These are phyloP conservation scores for Sebastes iracundus DNA, from an alignment of 2,797 vertebrate species.

Conservation along the genomic window DNA sequence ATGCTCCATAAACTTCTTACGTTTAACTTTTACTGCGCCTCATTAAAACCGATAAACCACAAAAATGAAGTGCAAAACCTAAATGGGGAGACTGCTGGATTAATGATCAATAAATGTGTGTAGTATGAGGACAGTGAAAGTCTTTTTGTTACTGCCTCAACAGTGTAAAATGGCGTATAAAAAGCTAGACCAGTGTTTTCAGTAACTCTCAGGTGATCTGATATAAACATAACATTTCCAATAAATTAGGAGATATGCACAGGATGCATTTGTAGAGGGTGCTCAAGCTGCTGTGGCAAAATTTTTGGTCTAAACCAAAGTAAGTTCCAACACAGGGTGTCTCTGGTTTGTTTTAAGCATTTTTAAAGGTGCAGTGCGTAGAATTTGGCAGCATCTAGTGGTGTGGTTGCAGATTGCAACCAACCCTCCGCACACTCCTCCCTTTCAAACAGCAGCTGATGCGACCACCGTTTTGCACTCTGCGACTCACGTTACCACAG, in stretches of 20 bases:
- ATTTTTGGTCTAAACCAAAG: neutral
- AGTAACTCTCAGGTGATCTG: neutral
- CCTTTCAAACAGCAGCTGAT: no score
- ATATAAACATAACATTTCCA: constrained; percentile 1
- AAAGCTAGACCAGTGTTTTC: neutral
- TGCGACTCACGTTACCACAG: no score
- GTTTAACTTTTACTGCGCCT: constrained; percentile 41
- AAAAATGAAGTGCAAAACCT: constrained; percentile 17
- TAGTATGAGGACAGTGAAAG: neutral
- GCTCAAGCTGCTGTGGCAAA: neutral
- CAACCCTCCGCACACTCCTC: no score
- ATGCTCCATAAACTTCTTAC: constrained; percentile 29
- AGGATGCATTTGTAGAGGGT: neutral
- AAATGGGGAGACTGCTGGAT: constrained; percentile 12
- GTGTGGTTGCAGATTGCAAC: no score
- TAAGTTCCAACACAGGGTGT: neutral
- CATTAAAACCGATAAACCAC: constrained; percentile 42
- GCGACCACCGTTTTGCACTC: no score
- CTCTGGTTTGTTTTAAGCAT: constrained; percentile 1
- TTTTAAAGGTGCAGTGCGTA: neutral
- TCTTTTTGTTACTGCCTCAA: neutral
- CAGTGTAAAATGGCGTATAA: neutral
- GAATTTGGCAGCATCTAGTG: neutral
- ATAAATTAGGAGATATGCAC: neutral
- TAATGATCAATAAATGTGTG: constrained; percentile 35